phyloP scores from a whole-genome alignment of 2,888 invertebrate species.

The Ephialtes manifestator region DNA sequence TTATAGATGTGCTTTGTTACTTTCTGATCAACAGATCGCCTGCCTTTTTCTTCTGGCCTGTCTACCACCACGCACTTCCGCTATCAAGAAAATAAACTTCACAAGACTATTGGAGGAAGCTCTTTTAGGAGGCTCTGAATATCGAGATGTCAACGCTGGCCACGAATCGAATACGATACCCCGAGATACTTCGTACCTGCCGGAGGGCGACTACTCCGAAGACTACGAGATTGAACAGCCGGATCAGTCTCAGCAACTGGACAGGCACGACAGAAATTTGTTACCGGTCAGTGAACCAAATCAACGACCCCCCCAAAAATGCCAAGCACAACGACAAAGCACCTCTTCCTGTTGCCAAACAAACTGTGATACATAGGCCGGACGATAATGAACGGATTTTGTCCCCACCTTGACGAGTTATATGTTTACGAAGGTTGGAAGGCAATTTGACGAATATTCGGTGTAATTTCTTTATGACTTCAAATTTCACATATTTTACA shows the following conservation, averaged over 20 bases:
- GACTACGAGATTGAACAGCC: constrained; percentile 57
- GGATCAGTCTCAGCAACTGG: constrained; percentile 48
- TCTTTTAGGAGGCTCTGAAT: constrained; percentile 31
- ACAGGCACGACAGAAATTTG: constrained; percentile 75
- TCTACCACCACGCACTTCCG: constrained; percentile 56
- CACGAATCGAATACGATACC: constrained; percentile 28
- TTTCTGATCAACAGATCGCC: constrained; percentile 67
- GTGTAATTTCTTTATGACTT: not conserved
- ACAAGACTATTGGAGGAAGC: constrained; percentile 69
- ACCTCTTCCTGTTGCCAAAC: constrained; percentile 36
- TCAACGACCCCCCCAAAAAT: constrained; percentile 18
- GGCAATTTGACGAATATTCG: not conserved
- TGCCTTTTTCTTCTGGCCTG: constrained; percentile 57
- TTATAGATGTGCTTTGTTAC: not conserved
- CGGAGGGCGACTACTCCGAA: constrained; percentile 73
- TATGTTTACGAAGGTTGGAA: not conserved
- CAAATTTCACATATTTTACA: not conserved
- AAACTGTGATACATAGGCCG: not conserved
- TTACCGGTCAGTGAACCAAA: constrained; percentile 73
- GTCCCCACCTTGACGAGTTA: not conserved
- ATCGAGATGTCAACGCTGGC: constrained; percentile 12
- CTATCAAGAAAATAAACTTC: constrained; percentile 68
- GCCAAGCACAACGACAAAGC: not conserved
- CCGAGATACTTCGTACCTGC: constrained; percentile 70
- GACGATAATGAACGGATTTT: not conserved